Base-by-base conservation (phyloP, 2,888 invertebrate genomes). In the Embidobia sp. region DNA sequence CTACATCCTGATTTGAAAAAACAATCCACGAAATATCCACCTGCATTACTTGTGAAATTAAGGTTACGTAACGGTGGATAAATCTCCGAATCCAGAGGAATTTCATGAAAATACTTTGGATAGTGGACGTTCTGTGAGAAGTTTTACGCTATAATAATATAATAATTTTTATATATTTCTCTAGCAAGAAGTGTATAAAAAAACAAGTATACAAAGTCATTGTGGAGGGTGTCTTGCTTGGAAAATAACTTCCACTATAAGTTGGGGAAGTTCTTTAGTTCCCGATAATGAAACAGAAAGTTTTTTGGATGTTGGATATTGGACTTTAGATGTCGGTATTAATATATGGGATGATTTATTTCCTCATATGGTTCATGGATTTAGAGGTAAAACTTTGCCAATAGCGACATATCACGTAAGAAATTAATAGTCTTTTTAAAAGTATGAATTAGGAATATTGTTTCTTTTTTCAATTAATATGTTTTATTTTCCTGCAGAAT, bases 331-430 rank as follows among this genome's bases (percentile, higher is more conserved):
- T 26, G 91, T 93, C 76, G 96, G 96, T 0, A 90, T 93, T 22
- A 90, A 91, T 33, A 91, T 94, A 79, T 90, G 90, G 0, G 96
- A 96, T 84, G 92, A 92, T 8, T 86, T 96, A 26, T 97, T 97
- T 89, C 95, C 96, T 0, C 96, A 97, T 84, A 91, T 94, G 0
- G 91, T 91, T 0, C 94, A 96, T 75, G 95, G 95, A 6, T 97
- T 97, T 83, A 91, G 96, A 42, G 94, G 94, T 19, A 93, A 93
- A 80, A 91, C 90, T 11, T 88, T 97, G 77, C 94, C 95, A 0
- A 91, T 97, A 22, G 91, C 95, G 0, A 94, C 95, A 0, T 94
- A 94, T 85, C 94, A 97, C 88, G 97, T 96, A 44, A 18, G 6
- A 10, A 15, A 42, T 19, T 1, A 10, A n/a, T n/a, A n/a, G n/a